Conservation (phyloP, 2,797 vertebrate species). For the Cetoscarus ocellatus region DNA sequence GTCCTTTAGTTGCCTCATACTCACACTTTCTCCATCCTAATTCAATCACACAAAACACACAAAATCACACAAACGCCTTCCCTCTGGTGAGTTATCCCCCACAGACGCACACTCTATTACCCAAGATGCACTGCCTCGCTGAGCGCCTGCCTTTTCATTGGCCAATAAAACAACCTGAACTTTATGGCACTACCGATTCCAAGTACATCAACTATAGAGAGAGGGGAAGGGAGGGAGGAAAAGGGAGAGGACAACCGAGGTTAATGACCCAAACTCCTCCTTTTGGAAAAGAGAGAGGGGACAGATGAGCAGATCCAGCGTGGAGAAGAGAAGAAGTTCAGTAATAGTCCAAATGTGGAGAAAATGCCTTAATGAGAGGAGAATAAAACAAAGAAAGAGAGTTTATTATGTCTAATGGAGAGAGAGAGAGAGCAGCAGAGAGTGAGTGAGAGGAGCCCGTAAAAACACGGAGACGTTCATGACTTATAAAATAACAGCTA, state of each 20-base stretch:
- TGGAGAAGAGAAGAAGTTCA: conserved; percentile 1
- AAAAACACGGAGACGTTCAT: conserved; percentile 66
- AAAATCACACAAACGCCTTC: conserved; percentile 21
- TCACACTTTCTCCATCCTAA: conserved; percentile 7
- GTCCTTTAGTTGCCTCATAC: conserved; percentile 5
- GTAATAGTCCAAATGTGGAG: neutral
- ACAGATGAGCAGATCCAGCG: neutral
- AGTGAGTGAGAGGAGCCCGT: conserved; percentile 40
- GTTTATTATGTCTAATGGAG: neutral
- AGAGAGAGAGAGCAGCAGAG: conserved; percentile 2
- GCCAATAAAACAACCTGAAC: conserved; percentile 78
- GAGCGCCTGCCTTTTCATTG: conserved; percentile 77
- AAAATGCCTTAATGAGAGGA: conserved; percentile 8
- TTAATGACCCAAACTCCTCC: conserved; percentile 52
- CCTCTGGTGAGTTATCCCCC: conserved; percentile 61
- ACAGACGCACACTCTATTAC: conserved; percentile 71
- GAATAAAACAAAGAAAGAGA: conserved; percentile 31
- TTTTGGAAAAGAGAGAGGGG: conserved; percentile 16
- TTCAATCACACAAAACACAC: conserved; percentile 38
- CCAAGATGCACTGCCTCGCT: conserved; percentile 70
- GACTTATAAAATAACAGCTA: conserved; percentile 73
- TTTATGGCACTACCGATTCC: conserved; percentile 71
- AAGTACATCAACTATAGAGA: conserved; percentile 68
- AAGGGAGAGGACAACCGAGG: conserved; percentile 24
- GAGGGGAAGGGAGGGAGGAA: neutral